Conservation (phyloP, 2,113 vertebrate species). For the Rhipidura dahli region DNA sequence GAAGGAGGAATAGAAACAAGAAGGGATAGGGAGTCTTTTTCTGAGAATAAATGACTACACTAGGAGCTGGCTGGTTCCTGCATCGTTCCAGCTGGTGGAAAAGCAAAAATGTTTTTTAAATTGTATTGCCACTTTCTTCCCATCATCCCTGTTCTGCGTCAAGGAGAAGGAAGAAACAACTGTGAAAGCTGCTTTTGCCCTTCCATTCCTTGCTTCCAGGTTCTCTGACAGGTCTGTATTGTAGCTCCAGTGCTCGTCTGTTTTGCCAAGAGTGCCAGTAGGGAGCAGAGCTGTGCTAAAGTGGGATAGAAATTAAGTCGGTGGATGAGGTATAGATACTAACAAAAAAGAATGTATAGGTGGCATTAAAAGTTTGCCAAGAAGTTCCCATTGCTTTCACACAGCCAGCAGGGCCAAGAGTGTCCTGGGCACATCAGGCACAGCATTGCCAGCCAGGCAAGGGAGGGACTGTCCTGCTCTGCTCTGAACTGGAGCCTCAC, state of each 20-base stretch:
- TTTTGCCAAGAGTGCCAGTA: not conserved
- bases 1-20: not conserved
- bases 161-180: not conserved
- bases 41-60: not conserved
- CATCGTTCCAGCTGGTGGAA: not conserved
- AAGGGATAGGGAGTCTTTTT: not conserved
- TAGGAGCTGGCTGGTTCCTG: not conserved
- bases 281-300: not conserved
- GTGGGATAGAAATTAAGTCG: not conserved
- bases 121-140: not conserved
- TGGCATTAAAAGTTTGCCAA: not conserved
- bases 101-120: not conserved
- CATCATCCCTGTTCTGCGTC: not conserved
- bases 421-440: not conserved
- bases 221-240: not conserved
- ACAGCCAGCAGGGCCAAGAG: rapidly evolving
- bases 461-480: not conserved
- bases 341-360: not conserved
- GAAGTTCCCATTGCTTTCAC: not conserved
- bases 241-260: not conserved
- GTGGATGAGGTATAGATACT: not conserved
- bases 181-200: not conserved
- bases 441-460: rapidly evolving
- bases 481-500: not conserved
- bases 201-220: not conserved